Base-by-base conservation (phyloP, 1,140 invertebrate genomes). In the Drosophila subpulchrella region DNA sequence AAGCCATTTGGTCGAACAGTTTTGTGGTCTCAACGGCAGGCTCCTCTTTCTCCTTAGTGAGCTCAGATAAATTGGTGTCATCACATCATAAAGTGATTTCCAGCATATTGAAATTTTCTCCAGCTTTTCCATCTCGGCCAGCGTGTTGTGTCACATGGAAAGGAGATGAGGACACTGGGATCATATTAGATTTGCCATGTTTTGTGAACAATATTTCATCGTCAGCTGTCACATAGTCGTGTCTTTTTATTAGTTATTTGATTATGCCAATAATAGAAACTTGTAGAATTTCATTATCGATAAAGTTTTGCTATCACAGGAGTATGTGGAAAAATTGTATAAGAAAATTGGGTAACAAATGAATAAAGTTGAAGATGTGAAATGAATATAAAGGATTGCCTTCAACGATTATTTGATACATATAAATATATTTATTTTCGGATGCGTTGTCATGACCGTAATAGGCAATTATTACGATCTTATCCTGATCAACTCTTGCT, bases 81-180 rank as follows among this genome's bases (percentile, higher is more conserved):
- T 91, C 90, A 91, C 67, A 91, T 91, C 90, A 91, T 88, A 91
- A 86, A 90, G 85, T 91, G 79, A 91, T 91, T 91, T 91, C 81
- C 63, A 82, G 73, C 83, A 91, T 91, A 91, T 91, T 91, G 88
- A 91, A 91, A 91, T 89, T 89, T 84, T 51, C 50, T 48, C 58
- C 47, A 58, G 78, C 57, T 57, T 13, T 48, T 56, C 30, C 54
- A 51, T 60, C 67, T 53, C 54, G 41, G 61, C 36, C 54, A 38
- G 10, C 42, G 51, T 71, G 51, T 41, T 53, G 67, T 67, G 73
- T 58, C 60, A 58, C 54, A 58, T 47, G 72, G 41, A 66, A 57
- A 39, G 44, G 62, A 53, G 50, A 50, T 13, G 48, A 55, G 62
- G 39, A 47, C 42, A 13, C 62, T 54, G 24, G 61, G 70, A 57